Evolutionary conservation across 1,140 invertebrate genomes (phyloP), one percentile per base, ranked within the genome.

Genomic region (Cyclargus thomasi): DNA sequence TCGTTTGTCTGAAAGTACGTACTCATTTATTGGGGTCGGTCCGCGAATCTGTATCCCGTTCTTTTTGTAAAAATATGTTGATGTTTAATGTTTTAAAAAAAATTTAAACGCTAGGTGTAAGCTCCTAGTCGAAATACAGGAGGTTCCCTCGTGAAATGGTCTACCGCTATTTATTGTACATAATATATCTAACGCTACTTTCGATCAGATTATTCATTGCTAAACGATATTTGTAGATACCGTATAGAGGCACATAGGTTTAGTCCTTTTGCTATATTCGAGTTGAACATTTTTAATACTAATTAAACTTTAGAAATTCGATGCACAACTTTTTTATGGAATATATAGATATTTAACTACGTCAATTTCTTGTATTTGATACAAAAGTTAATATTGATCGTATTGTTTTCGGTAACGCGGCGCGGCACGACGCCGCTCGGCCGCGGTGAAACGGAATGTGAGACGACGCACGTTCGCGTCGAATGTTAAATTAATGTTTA

Each of bases 351-450:
- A 11, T 83, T 76, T 80, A 83, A 83, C 79, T 81, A 84, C 79
- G 85, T 89, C 86, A 87, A 89, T 87, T 89, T 89, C 77, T 81
- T 72, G 68, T 82, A 82, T 82, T 77, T 77, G 72, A 82, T 78
- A 71, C 74, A 81, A 47, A 47, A 47, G 14, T 59, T 59, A 59
- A 59, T 59, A 47, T 47, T 47, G 14, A 47, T 47, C 6, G 39
- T 47, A 47, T 47, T 47, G 17, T 59, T 59, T 18, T 59, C 21
- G 55, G 55, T 59, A 1, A 29, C 29, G 29, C 55, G 20, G 18
- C 55, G 55, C 20, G 10, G 76, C 76, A 4, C 74, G 78, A 84
- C 79, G 82, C 79, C 82, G 77, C 81, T 83, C 76, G 75, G 77
- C 71, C 77, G 72, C 74, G 75, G 74, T 80, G 81, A 79, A 83